Percentiles rank a stretch among this genome's conserved stretches.
These are phyloP conservation scores for Ceratosolen fusciceps DNA, from an alignment of 1,140 invertebrate genomes.

Conservation along the genomic window DNA sequence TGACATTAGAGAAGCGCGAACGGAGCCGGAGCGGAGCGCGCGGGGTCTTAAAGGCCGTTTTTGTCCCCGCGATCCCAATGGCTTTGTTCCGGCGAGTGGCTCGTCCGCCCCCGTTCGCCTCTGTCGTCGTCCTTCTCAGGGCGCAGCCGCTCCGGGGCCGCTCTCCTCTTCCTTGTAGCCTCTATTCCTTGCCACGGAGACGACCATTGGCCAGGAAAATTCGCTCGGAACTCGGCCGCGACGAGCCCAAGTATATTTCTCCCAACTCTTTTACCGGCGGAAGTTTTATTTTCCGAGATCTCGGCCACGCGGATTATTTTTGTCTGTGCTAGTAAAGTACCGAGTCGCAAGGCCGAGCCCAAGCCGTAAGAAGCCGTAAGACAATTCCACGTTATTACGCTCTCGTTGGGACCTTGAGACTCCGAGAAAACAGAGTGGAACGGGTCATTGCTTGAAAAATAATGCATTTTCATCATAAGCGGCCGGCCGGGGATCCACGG, in stretches of 20 bases:
- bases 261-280: background rate
- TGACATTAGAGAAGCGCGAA: constrained; percentile 32
- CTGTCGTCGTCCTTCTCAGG: background rate
- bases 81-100: background rate
- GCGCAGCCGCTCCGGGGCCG: background rate
- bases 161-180: no score
- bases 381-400: background rate
- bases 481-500: no score
- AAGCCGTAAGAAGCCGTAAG: background rate
- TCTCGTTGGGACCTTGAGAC: background rate
- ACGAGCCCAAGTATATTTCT: no score
- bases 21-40: background rate
- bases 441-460: no score
- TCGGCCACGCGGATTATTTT: background rate
- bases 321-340: background rate
- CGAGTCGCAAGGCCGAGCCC: background rate
- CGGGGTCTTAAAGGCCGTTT: constrained; percentile 27
- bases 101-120: background rate
- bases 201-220: no score
- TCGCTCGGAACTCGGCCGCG: background rate
- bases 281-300: background rate
- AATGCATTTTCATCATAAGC: no score
- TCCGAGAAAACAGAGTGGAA: no score
- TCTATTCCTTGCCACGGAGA: no score
- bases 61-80: constrained; percentile 15